Base-by-base conservation (phyloP, 1,140 invertebrate species). In the Nasonia longicornis region DNA sequence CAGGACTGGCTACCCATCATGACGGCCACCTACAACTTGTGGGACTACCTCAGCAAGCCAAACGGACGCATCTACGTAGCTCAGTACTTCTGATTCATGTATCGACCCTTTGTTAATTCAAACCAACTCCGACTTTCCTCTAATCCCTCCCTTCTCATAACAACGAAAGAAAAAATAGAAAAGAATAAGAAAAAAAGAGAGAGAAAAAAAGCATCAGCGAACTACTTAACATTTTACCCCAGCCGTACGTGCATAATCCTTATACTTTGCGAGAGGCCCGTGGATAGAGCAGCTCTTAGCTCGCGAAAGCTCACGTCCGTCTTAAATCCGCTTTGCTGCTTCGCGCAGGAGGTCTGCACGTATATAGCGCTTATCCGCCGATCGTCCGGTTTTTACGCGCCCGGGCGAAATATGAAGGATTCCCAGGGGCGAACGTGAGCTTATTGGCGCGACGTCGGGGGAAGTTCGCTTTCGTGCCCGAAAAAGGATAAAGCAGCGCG, bases 291-390 rank as follows among this genome's bases (percentile, higher is more conserved):
- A 6, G 31, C 75, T 38, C 64, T 48, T 26, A 77, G 64, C 42
- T 38, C 8, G 66, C 66, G 12, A 77, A 67, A 77, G 42, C 66
- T 69, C 64, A 77, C 66, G 76, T 77, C 22, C 45, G 26, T 45
- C 76, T 77, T 77, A 69, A 77, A 77, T 77, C 26, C 76, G 42
- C 66, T 77, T 69, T 45, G 42, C n/a, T 58, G 66, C 22, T 6
- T 70, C 42, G n/a, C 64, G 64, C 3, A 35, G 31, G 64, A 67
- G 26, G 29, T 6, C 64, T 26, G 26, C 26, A 67, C 26, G 64
- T 67, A 67, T 26, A 67, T 26, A 67, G 64, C 14, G 26, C 76
- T 77, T 77, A 77, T 77, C 38, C 26, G 20, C 42, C 22, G 45
- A 77, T 77, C 45, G 42, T 77, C 22, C 66, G 12, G 12, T 77